These are phyloP conservation scores for Hypselothyrea guttata DNA, from an alignment of 2,888 invertebrate genomes.

Conservation along the genomic window DNA sequence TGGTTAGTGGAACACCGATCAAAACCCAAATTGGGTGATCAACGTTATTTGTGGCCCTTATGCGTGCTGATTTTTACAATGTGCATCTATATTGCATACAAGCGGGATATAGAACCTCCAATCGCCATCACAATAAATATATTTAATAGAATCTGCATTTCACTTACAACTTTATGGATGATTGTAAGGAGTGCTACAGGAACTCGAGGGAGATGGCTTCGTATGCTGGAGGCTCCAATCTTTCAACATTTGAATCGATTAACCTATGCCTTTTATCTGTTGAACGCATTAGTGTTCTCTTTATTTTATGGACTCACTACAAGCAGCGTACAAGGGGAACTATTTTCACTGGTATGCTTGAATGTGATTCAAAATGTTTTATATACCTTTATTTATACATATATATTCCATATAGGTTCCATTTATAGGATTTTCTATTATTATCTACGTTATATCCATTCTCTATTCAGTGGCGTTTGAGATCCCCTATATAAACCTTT, in stretches of 20 bases:
- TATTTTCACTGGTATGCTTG: constrained; percentile 79
- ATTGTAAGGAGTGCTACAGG: constrained; percentile 84
- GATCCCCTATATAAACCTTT: constrained; percentile 80
- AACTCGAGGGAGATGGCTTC: constrained; percentile 82
- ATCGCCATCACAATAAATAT: constrained; percentile 83
- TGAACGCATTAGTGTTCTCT: constrained; percentile 84
- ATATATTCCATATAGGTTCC: too few relatives aligned
- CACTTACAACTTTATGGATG: constrained; percentile 84
- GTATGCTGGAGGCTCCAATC: constrained; percentile 78
- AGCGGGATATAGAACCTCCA: constrained; percentile 82
- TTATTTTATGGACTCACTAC: constrained; percentile 82
- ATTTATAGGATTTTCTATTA: constrained; percentile 73
- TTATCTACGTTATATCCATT: constrained; percentile 78
- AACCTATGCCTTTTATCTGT: constrained; percentile 84
- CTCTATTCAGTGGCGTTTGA: constrained; percentile 80
- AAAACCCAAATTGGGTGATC: constrained; percentile 65
- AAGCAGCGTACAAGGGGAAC: constrained; percentile 80
- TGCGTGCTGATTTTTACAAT: constrained; percentile 72
- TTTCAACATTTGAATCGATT: constrained; percentile 83
- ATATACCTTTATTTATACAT: background rate
- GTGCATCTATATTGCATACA: constrained; percentile 79
- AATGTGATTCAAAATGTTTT: too few relatives aligned
- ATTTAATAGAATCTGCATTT: constrained; percentile 83
- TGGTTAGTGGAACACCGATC: constrained; percentile 76
- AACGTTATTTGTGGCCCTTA: constrained; percentile 76